phyloP scores from a whole-genome alignment of 1,140 invertebrate genomes.

The Schlechtendalia chinensis region DNA sequence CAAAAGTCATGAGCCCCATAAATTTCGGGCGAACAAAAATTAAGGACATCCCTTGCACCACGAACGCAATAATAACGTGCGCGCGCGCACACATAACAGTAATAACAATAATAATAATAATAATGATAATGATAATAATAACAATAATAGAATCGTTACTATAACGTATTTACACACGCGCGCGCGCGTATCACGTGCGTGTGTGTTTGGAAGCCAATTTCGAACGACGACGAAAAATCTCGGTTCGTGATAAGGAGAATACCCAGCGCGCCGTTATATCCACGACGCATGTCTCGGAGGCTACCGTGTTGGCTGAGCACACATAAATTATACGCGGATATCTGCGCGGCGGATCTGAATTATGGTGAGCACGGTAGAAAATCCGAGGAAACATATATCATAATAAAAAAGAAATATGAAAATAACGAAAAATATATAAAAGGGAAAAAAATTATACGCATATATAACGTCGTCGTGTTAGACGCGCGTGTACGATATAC shows the following conservation, averaged over 20 bases:
- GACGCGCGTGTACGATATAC: not conserved
- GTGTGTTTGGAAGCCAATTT: slow-evolving; percentile 42
- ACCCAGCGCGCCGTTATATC: slow-evolving; percentile 8
- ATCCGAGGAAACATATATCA: slow-evolving; percentile 48
- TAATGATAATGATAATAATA: not conserved
- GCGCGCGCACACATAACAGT: not conserved
- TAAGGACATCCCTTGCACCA: slow-evolving; percentile 18
- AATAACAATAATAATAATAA: slow-evolving; percentile 31
- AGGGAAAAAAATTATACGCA: slow-evolving; percentile 23
- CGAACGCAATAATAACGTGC: slow-evolving; percentile 13
- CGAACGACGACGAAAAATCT: slow-evolving; percentile 29
- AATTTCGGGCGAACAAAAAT: slow-evolving; percentile 29
- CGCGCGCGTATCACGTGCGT: not conserved
- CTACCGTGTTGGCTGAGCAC: slow-evolving; percentile 47
- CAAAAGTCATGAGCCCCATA: slow-evolving; percentile 27
- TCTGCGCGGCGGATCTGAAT: slow-evolving; percentile 48
- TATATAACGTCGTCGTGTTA: too few species aligned
- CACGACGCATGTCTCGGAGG: slow-evolving; percentile 42
- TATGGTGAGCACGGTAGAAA: slow-evolving; percentile 43
- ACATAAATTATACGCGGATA: slow-evolving; percentile 47
- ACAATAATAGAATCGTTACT: slow-evolving; percentile 24
- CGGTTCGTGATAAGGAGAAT: slow-evolving; percentile 39
- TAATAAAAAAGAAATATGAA: slow-evolving; percentile 19
- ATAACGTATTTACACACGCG: not conserved
- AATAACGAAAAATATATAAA: slow-evolving; percentile 13